phyloP scores from a whole-genome alignment of 2,113 vertebrate species.

The Lagopus leucura region DNA sequence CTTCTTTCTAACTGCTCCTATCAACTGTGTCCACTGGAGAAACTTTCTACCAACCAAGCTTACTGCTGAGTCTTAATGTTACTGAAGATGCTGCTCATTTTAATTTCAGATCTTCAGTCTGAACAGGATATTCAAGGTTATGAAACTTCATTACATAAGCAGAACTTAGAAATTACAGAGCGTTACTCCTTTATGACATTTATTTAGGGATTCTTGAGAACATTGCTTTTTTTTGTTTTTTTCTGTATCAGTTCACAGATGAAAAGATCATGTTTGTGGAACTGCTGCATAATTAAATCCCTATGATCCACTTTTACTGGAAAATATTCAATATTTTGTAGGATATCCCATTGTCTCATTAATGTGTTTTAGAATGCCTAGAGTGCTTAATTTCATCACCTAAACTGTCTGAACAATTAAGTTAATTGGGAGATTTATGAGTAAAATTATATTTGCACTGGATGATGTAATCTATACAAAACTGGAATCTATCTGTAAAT shows the following conservation, averaged over 20 bases:
- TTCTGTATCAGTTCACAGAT: not conserved
- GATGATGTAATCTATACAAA: not conserved
- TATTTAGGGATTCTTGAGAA: slow-evolving; percentile 31
- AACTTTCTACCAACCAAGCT: not conserved
- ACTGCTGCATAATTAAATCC: not conserved
- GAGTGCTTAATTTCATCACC: not conserved
- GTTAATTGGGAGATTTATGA: not conserved
- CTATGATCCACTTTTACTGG: not conserved
- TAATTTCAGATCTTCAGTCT: slow-evolving; percentile 54
- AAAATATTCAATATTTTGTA: not conserved
- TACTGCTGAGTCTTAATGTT: slow-evolving; percentile 3
- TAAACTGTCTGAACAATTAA: not conserved
- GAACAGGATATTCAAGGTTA: slow-evolving; percentile 47
- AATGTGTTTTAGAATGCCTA: not conserved
- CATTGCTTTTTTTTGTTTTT: not conserved
- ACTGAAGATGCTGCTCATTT: slow-evolving; percentile 1
- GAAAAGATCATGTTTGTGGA: not conserved
- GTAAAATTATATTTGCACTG: not conserved
- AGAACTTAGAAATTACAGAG: slow-evolving; percentile 28
- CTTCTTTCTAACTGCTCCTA: not conserved
- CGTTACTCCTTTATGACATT: not conserved
- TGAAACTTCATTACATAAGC: slow-evolving; percentile 36
- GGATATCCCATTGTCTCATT: not conserved
- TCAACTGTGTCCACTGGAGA: not conserved
- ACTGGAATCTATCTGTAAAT: not conserved